Evolutionary conservation across 1,140 invertebrate genomes (phyloP).

Genomic region (Panagrolaimus sp.): DNA sequence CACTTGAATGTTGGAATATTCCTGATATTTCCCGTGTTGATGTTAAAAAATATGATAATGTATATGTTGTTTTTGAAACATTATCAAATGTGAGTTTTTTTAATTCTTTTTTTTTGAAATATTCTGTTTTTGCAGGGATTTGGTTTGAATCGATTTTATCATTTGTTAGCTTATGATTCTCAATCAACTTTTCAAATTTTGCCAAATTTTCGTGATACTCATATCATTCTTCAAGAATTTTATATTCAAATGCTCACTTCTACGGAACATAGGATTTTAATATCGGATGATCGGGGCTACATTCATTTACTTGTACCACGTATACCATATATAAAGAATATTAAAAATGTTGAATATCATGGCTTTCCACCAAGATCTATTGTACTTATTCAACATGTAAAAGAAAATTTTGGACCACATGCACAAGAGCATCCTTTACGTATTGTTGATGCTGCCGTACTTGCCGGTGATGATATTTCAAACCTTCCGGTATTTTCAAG

Average conservation of each 20-base stretch:
- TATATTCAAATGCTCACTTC: too few relatives aligned
- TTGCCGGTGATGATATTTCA: neutral
- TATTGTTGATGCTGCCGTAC: conserved; percentile 6
- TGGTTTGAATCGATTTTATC: too few relatives aligned
- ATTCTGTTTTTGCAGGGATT: too few relatives aligned
- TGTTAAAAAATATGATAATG: neutral
- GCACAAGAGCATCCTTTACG: too few relatives aligned
- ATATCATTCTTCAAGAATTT: too few relatives aligned
- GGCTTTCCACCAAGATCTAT: neutral
- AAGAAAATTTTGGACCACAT: neutral
- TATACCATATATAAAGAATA: neutral
- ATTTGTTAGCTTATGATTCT: too few relatives aligned
- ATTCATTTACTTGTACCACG: neutral
- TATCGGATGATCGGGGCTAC: neutral
- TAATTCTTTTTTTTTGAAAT: too few relatives aligned
- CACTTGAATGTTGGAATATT: neutral
- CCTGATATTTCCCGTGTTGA: neutral
- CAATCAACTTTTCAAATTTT: too few relatives aligned
- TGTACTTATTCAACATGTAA: neutral
- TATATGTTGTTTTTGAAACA: neutral
- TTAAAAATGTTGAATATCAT: neutral
- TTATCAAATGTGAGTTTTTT: too few relatives aligned
- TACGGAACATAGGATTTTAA: neutral
- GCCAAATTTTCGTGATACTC: too few relatives aligned
- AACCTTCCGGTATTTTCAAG: neutral